Evolutionary conservation across 2,113 vertebrate genomes (phyloP).

Genomic region (Calyptommatus sinebrachiatus): DNA sequence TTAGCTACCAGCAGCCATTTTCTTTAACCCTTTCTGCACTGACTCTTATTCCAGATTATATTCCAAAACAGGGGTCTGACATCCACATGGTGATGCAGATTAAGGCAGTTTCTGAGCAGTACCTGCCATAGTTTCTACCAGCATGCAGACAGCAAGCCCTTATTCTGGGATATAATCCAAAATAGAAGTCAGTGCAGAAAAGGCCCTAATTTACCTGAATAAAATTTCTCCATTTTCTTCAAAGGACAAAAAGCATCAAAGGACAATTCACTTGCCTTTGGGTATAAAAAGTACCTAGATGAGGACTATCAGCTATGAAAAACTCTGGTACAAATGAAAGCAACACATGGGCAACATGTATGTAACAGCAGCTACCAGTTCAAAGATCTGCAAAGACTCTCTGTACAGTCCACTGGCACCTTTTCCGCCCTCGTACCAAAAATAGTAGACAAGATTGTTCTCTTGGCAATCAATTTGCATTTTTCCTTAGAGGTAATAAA

Average conservation of each 20-base stretch:
- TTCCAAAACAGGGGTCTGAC: neutral
- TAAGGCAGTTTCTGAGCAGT: too few relatives aligned
- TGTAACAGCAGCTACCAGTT: neutral
- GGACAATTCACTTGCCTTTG: neutral
- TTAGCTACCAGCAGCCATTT: neutral
- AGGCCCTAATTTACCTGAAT: too few relatives aligned
- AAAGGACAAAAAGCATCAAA: neutral
- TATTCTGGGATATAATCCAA: too few relatives aligned
- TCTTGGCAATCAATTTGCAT: too few relatives aligned
- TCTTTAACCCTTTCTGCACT: neutral
- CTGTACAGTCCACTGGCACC: neutral
- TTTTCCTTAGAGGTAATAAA: too few relatives aligned
- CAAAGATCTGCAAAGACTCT: neutral
- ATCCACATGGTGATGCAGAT: neutral
- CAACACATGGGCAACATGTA: neutral
- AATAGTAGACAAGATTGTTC: neutral
- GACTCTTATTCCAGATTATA: too few relatives aligned
- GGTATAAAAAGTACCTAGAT: neutral
- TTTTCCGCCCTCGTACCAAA: too few relatives aligned
- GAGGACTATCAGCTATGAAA: neutral
- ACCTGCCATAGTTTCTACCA: too few relatives aligned
- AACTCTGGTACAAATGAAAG: neutral
- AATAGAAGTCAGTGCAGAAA: too few relatives aligned
- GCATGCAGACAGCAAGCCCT: too few relatives aligned
- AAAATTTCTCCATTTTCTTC: neutral